A percentile compares a stretch with the other conserved stretches of the same genome.
Conservation (phyloP, 2,797 vertebrate species). For the Gouania willdenowi region DNA sequence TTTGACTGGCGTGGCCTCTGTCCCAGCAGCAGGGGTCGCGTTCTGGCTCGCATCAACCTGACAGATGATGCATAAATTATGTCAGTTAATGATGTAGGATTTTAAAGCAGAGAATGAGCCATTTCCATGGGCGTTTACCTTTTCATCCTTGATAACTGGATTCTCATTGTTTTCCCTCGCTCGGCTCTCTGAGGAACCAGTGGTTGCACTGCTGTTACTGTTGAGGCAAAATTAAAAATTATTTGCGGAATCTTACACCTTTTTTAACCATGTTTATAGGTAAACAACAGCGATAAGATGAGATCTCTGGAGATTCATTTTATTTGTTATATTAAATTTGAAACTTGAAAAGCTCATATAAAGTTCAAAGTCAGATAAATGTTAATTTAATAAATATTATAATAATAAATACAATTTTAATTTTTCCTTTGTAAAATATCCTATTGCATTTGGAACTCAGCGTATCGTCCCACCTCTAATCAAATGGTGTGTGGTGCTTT, state of each 20-base stretch:
- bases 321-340: too few species aligned
- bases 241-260: not conserved
- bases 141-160: slow-evolving; percentile 86
- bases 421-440: too few species aligned
- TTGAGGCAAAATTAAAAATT: not conserved
- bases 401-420: too few species aligned
- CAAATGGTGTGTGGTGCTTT: too few species aligned
- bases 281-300: not conserved
- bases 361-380: too few species aligned
- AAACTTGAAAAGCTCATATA: too few species aligned
- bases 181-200: slow-evolving; percentile 83
- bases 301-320: too few species aligned
- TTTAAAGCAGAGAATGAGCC: not conserved
- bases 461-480: too few species aligned
- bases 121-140: slow-evolving; percentile 23
- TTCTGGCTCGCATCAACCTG: slow-evolving; percentile 87
- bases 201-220: slow-evolving; percentile 84
- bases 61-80: not conserved
- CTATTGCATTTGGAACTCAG: too few species aligned
- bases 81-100: not conserved
- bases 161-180: slow-evolving; percentile 97
- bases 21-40: slow-evolving; percentile 77
- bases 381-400: too few species aligned
- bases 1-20: slow-evolving; percentile 78
- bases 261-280: not conserved